Base-by-base conservation (phyloP, 2,113 vertebrate species). In the Elaphurus davidianus region DNA sequence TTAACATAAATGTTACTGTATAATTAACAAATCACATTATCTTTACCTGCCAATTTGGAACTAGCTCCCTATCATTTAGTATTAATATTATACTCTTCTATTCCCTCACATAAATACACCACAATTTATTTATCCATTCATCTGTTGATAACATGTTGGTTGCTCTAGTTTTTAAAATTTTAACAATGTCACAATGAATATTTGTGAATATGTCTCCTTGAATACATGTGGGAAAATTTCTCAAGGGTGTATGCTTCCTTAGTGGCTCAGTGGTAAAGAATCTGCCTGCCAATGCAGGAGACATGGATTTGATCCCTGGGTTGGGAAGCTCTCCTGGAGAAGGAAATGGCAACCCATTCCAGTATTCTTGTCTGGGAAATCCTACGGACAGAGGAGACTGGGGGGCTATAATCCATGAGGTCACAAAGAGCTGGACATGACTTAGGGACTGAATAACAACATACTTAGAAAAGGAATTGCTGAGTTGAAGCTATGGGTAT, bases 101-200 rank as follows among this genome's bases (percentile, higher is more conserved):
- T 25, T 76, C 40, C 12, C 64, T 85, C n/a, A 36, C 33, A 47
- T 81, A 33, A 59, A 54, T 47, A 79, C 12, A 33, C 7, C 12
- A 54, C 33, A 45, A 60, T 79, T 86, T 76, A 64, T 28, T 64
- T 89, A 81, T 30, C 8, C 2, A 54, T 57, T 78, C 52, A 78
- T 59, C 43, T 78, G 74, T 83, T 71, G 25, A 33, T 92, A 60
- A 79, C 21, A 91, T 57, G 74, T 64, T 47, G 50, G 16, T 92
- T 89, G 28, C 13, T 88, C 94, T 19, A 54, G 45, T 97, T 93
- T 95, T 90, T 55, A 40, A 92, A 85, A 89, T 89, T 85, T 36
- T 30, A 81, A 10, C 19, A 87, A n/a, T 33, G 15, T 60, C 55
- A 88, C 16, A 78, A 13, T 67, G 47, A 55, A 78, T 67, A 76